Evolutionary conservation across 2,888 invertebrate genomes (phyloP).

Genomic region (Spodoptera exigua): DNA sequence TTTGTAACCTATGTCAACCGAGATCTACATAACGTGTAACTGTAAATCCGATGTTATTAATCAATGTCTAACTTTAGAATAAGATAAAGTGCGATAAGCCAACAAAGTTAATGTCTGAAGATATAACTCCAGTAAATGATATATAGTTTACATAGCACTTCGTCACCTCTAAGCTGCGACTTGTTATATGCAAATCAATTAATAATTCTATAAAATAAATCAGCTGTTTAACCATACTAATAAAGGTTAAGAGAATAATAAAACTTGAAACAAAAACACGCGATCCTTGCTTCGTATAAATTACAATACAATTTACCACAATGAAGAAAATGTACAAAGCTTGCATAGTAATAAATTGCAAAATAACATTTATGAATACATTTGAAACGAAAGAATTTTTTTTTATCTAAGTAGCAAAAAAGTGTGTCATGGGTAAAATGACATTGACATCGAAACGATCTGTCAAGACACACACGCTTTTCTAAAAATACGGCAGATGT

Average conservation of each 20-base stretch:
- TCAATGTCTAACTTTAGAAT: constrained; percentile 16
- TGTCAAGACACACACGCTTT: constrained; percentile 24
- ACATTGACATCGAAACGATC: constrained; percentile 16
- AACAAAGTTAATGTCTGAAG: constrained; percentile 10
- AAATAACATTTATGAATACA: constrained; percentile 22
- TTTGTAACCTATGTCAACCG: too few species aligned
- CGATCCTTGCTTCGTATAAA: background rate
- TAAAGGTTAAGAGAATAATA: background rate
- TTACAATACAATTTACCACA: background rate
- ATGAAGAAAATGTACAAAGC: constrained; percentile 2
- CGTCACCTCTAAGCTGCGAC: background rate
- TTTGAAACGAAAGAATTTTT: too few species aligned
- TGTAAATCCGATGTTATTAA: constrained; percentile 14
- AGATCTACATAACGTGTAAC: constrained; percentile 18
- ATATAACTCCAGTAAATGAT: constrained; percentile 14
- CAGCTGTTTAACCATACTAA: background rate
- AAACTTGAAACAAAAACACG: background rate
- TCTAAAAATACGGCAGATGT: constrained; percentile 3
- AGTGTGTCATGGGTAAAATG: constrained; percentile 6
- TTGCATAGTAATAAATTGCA: constrained; percentile 5
- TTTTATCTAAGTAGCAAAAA: background rate
- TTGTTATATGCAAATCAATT: constrained; percentile 11
- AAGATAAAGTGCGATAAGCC: constrained; percentile 6
- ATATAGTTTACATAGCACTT: constrained; percentile 3
- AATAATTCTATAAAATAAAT: constrained; percentile 4